Conservation (phyloP, 1,140 invertebrate species). For the Aplysia californica region DNA sequence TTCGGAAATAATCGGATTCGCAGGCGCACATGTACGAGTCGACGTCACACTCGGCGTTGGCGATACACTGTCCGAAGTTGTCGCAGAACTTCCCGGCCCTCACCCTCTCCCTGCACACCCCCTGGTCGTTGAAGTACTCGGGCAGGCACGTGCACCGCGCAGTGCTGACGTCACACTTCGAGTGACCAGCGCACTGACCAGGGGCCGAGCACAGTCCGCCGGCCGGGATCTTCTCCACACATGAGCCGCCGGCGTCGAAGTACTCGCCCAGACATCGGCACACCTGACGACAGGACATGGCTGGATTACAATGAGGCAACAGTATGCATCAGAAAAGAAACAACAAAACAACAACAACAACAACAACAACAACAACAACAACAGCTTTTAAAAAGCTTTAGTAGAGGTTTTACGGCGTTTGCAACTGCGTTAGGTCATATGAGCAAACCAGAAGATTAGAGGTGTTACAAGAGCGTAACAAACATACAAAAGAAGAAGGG, state of each 20-base stretch:
- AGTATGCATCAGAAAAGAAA: no score
- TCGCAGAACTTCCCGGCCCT: slow-evolving; percentile 2
- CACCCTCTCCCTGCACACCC: slow-evolving; percentile 6
- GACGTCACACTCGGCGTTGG: slow-evolving; percentile 27
- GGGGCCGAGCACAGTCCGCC: slow-evolving; percentile 11
- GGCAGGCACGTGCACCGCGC: slow-evolving; percentile 15
- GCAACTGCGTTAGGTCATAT: no score
- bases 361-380: no score
- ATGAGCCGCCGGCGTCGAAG: slow-evolving; percentile 30
- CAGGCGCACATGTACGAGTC: slow-evolving; percentile 25
- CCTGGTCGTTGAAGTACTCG: slow-evolving; percentile 18
- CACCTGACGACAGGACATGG: no score
- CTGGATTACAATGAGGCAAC: no score
- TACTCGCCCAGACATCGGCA: slow-evolving; percentile 20
- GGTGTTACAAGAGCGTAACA: no score
- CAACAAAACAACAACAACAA: no score
- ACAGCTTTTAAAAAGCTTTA: no score
- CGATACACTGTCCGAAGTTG: slow-evolving; percentile 30
- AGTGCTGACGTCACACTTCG: slow-evolving; percentile 8
- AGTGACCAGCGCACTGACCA: slow-evolving; percentile 27
- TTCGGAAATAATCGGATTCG: slow-evolving; percentile 14
- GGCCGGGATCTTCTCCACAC: slow-evolving; percentile 6
- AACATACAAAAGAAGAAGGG: no score
- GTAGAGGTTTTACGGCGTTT: no score
- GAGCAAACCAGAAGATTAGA: no score